Conservation (phyloP, 2,888 invertebrate species). For the Endotricha flammealis region DNA sequence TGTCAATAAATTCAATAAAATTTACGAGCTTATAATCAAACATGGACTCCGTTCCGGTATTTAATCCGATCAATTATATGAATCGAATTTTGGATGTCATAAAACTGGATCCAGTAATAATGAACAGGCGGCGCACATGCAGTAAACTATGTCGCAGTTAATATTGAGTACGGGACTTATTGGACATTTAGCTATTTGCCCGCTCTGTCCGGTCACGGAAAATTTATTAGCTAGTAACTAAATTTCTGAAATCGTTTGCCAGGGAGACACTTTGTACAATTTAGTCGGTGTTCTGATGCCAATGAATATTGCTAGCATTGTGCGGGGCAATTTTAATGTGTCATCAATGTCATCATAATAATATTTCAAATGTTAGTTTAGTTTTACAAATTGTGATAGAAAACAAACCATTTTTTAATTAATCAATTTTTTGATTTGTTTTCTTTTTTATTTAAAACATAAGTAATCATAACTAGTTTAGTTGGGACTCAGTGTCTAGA, state of each 20-base stretch:
- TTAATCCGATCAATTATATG: constrained; percentile 65
- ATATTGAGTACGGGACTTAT: constrained; percentile 63
- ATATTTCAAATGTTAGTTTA: not conserved
- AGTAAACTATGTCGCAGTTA: constrained; percentile 69
- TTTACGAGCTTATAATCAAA: constrained; percentile 40
- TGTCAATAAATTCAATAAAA: constrained; percentile 19
- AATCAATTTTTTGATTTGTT: too few species aligned
- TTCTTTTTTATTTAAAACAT: too few species aligned
- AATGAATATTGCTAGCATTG: too few species aligned
- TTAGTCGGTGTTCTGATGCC: too few species aligned
- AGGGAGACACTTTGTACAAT: too few species aligned
- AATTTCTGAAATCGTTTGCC: too few species aligned
- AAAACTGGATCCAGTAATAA: constrained; percentile 65
- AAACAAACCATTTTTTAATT: too few species aligned
- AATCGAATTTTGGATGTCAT: constrained; percentile 64
- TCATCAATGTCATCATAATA: not conserved
- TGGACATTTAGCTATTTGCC: constrained; percentile 58
- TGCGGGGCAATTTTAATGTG: too few species aligned
- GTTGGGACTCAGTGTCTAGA: too few species aligned
- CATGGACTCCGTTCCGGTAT: constrained; percentile 40
- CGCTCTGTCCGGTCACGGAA: constrained; percentile 28
- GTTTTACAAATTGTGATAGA: too few species aligned
- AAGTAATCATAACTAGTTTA: too few species aligned
- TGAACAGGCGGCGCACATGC: constrained; percentile 66
- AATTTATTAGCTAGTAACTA: constrained; percentile 17